phyloP scores from a whole-genome alignment of 2,113 vertebrate genomes.

The Daboia siamensis region DNA sequence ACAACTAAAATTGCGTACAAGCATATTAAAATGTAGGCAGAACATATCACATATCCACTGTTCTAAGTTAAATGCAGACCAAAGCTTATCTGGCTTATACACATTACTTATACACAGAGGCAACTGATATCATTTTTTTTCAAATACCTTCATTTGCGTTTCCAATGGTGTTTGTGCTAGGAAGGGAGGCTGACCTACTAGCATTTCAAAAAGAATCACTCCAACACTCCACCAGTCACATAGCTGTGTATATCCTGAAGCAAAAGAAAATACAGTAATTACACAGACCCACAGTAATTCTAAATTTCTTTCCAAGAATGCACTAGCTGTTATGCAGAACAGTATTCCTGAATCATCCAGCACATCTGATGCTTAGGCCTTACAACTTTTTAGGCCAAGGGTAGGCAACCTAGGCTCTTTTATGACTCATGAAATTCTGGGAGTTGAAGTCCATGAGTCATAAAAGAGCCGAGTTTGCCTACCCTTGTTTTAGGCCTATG shows the following conservation, averaged over 20 bases:
- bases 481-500: not conserved
- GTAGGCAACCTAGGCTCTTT: no score
- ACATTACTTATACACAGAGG: not conserved
- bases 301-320: not conserved
- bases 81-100: constrained; percentile 2
- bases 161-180: constrained; percentile 92
- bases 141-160: constrained; percentile 95
- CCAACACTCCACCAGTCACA: constrained; percentile 99
- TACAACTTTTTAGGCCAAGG: not conserved
- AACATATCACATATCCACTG: not conserved
- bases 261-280: not conserved
- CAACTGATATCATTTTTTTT: not conserved
- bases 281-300: not conserved
- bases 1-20: not conserved
- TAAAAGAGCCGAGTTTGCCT: no score
- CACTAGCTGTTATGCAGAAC: not conserved
- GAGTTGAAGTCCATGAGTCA: no score
- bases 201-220: constrained; percentile 98
- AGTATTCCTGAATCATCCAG: not conserved
- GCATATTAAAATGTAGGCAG: constrained; percentile 5
- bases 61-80: not conserved
- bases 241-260: constrained; percentile 90
- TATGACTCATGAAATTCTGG: no score
- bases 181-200: constrained; percentile 97
- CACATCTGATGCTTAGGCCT: not conserved